Percentiles rank a stretch among this genome's conserved stretches.
Conservation (phyloP, 2,888 invertebrate species). For the Stenotaenia linearis region DNA sequence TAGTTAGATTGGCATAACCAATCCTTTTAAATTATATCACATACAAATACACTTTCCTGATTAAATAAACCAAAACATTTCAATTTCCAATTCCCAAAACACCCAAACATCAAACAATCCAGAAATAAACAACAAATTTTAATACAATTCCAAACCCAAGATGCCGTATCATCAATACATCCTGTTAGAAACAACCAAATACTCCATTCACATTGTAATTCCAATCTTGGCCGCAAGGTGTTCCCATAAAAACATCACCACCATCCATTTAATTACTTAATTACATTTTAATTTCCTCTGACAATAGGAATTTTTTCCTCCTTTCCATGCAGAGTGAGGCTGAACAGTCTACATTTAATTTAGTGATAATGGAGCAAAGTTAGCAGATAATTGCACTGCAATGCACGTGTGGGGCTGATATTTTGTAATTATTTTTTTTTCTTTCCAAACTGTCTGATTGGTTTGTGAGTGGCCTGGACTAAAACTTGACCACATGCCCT, state of each 20-base stretch:
- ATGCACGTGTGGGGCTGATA: background rate
- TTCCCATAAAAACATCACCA: background rate
- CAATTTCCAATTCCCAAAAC: too few relatives aligned
- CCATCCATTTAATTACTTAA: background rate
- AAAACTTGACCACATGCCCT: background rate
- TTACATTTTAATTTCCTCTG: background rate
- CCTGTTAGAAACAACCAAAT: too few relatives aligned
- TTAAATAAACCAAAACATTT: too few relatives aligned
- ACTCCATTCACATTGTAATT: too few relatives aligned
- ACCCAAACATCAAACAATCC: too few relatives aligned
- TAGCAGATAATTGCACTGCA: background rate
- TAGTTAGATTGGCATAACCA: too few relatives aligned
- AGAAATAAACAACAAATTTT: too few relatives aligned
- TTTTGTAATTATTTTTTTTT: background rate
- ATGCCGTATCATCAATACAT: too few relatives aligned
- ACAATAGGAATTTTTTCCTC: background rate
- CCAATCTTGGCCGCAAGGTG: background rate
- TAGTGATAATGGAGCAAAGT: background rate
- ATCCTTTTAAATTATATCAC: too few relatives aligned
- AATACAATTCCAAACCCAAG: too few relatives aligned
- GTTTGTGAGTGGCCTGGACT: background rate
- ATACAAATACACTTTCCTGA: too few relatives aligned
- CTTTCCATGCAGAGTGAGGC: background rate
- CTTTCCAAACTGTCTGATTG: background rate
- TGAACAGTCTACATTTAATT: background rate